phyloP scores from a whole-genome alignment of 1,140 invertebrate genomes.

The Oncopodura yosiiana region DNA sequence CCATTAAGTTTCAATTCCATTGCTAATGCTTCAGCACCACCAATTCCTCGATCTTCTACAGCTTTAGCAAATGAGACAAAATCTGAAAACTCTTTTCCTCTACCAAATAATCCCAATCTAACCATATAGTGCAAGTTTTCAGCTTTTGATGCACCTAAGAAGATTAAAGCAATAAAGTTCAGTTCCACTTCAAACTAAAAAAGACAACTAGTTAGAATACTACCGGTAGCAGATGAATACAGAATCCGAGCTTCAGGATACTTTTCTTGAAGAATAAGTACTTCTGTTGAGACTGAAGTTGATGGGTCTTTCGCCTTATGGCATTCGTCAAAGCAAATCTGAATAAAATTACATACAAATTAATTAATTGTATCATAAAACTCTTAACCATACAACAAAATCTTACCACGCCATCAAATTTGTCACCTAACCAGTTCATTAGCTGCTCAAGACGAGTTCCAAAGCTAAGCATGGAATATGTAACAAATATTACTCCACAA shows the following conservation, averaged over 20 bases:
- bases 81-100: slow-evolving; percentile 83
- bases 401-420: slow-evolving; percentile 49
- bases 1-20: slow-evolving; percentile 99
- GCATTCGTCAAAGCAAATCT: slow-evolving; percentile 97
- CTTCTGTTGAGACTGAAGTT: slow-evolving; percentile 76
- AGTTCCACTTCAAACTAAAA: too few species aligned
- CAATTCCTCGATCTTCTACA: slow-evolving; percentile 92
- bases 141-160: slow-evolving; percentile 93
- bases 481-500: slow-evolving; percentile 55
- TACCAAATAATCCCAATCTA: slow-evolving; percentile 93
- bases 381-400: too few species aligned
- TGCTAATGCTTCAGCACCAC: slow-evolving; percentile 98
- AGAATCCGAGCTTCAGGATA: slow-evolving; percentile 88
- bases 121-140: slow-evolving; percentile 99
- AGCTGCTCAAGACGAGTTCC: slow-evolving; percentile 51
- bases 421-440: slow-evolving; percentile 52
- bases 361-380: too few species aligned
- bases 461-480: slow-evolving; percentile 56
- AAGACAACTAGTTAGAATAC: too few species aligned
- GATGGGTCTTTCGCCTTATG: slow-evolving; percentile 98
- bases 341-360: not conserved
- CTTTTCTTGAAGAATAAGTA: slow-evolving; percentile 78
- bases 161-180: too few species aligned
- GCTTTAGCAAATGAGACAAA: slow-evolving; percentile 92
- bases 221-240: slow-evolving; percentile 93